Percentiles rank a stretch among this genome's conserved stretches.
These are phyloP conservation scores for Sinohyriopsis cumingii DNA, from an alignment of 2,888 invertebrate genomes.

Conservation along the genomic window DNA sequence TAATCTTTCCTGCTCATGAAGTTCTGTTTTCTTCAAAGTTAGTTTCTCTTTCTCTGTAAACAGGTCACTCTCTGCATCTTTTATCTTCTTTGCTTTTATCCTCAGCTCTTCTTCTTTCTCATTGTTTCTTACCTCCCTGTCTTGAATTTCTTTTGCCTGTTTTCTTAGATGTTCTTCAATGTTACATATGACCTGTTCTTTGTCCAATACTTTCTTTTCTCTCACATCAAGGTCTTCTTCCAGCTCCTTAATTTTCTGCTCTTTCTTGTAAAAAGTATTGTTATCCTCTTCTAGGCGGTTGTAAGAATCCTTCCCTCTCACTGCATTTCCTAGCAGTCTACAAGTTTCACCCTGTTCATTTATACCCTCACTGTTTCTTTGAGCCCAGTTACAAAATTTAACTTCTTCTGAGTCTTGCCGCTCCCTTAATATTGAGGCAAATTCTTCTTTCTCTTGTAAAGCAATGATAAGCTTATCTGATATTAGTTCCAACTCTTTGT, in stretches of 20 bases:
- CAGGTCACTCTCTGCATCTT: not conserved
- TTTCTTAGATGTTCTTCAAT: no score
- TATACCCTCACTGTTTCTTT: conserved; percentile 4
- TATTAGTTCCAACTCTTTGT: no score
- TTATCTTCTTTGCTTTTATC: conserved; percentile 2
- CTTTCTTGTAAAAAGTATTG: not conserved
- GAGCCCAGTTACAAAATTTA: conserved; percentile 1
- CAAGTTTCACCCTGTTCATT: not conserved
- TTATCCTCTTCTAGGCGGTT: not conserved
- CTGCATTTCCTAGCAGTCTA: not conserved
- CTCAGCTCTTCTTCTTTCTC: not conserved
- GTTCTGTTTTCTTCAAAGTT: no score
- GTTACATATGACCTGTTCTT: no score
- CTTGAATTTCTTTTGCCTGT: no score
- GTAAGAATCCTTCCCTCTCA: not conserved
- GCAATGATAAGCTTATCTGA: no score
- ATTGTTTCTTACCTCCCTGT: no score
- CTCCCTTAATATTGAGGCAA: conserved; percentile 9
- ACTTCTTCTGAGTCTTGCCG: conserved; percentile 18
- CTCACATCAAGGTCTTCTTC: conserved; percentile 2
- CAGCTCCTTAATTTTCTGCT: conserved; percentile 2
- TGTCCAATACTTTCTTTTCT: no score
- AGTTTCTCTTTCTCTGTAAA: no score
- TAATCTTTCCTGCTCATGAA: no score
- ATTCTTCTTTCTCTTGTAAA: not conserved